Evolutionary conservation across 2,888 invertebrate species (phyloP).

Genomic region (Steromphala cineraria): DNA sequence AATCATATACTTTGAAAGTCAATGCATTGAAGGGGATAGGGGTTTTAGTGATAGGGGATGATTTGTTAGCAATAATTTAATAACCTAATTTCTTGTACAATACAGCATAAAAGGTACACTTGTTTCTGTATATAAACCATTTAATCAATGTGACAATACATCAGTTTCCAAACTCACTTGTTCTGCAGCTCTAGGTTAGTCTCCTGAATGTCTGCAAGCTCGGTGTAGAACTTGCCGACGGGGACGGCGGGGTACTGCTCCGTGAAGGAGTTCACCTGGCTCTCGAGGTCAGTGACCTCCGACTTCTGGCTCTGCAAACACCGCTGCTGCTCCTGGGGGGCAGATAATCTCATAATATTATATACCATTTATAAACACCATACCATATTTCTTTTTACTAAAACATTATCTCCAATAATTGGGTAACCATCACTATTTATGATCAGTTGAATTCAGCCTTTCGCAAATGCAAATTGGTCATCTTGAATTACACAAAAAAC

Average conservation of each 20-base stretch:
- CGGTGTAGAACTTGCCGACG: slow-evolving; percentile 31
- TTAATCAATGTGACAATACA: background rate
- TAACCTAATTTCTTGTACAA: too few species aligned
- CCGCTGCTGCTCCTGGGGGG: slow-evolving; percentile 43
- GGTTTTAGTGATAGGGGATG: too few species aligned
- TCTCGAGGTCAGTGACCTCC: slow-evolving; percentile 36
- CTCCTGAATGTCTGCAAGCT: slow-evolving; percentile 29
- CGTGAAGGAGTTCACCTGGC: slow-evolving; percentile 24
- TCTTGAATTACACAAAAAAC: too few species aligned
- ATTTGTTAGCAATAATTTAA: too few species aligned
- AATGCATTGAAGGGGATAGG: too few species aligned
- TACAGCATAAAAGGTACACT: too few species aligned
- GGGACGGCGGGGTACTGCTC: slow-evolving; percentile 28
- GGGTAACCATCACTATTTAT: too few species aligned
- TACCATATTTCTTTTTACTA: background rate
- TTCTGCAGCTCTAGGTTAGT: background rate
- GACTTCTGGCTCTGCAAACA: slow-evolving; percentile 41
- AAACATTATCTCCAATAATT: too few species aligned
- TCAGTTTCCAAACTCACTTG: slow-evolving; percentile 22
- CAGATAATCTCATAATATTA: background rate
- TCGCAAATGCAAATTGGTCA: too few species aligned
- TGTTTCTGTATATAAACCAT: too few species aligned
- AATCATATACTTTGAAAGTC: too few species aligned
- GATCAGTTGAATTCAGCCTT: too few species aligned
- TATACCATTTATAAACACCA: background rate